phyloP scores from a whole-genome alignment of 2,888 invertebrate species.

The Ommatoiulus sabulosus region DNA sequence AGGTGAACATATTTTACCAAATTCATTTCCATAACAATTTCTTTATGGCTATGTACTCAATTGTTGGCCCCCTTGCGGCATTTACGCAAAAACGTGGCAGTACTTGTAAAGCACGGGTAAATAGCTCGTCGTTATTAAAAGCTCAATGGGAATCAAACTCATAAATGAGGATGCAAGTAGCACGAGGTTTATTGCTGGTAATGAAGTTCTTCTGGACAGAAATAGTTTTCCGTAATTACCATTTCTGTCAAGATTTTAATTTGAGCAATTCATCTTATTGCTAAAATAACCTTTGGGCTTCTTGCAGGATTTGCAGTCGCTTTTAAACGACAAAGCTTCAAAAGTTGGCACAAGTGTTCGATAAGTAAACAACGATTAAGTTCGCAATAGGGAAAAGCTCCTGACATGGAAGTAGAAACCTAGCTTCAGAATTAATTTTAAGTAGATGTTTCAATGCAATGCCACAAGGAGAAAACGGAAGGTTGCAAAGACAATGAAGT shows the following conservation, averaged over 20 bases:
- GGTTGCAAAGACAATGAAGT: not conserved
- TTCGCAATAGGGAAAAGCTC: not conserved
- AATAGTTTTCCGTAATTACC: not conserved
- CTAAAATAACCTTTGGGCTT: too few species aligned
- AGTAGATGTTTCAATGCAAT: not conserved
- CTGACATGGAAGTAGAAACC: not conserved
- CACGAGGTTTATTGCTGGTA: not conserved
- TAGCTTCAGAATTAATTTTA: not conserved
- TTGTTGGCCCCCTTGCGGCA: not conserved
- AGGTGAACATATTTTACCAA: not conserved
- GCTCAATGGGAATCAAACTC: not conserved
- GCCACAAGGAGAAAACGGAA: not conserved
- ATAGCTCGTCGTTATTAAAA: not conserved
- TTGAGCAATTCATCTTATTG: not conserved
- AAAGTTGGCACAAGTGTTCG: not conserved
- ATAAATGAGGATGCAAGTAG: not conserved
- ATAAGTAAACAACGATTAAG: not conserved
- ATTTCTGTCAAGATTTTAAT: not conserved
- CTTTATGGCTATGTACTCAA: not conserved
- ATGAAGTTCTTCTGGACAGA: not conserved
- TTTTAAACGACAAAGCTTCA: not conserved
- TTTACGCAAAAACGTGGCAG: not conserved
- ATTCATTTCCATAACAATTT: not conserved
- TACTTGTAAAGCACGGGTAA: not conserved
- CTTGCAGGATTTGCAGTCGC: not conserved